Conservation (phyloP, 2,888 invertebrate species). For the Epirrhoe alternata region DNA sequence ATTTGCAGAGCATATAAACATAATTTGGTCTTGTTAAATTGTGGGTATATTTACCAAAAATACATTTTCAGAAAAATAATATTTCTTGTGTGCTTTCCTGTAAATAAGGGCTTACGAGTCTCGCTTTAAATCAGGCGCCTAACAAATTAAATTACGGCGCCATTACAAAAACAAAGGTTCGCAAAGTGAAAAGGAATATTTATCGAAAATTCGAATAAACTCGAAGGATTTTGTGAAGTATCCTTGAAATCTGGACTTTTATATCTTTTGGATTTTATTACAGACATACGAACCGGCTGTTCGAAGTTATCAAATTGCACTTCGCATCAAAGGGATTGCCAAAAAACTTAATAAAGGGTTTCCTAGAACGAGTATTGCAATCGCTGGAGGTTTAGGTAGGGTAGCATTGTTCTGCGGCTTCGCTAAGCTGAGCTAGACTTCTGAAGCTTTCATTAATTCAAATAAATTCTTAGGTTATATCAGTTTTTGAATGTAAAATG, state of each 20-base stretch:
- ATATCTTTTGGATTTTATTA: not conserved
- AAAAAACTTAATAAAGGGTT: conserved; percentile 1
- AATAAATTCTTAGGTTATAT: no score
- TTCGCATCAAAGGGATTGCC: not conserved
- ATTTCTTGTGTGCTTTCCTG: conserved; percentile 5
- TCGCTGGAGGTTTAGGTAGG: not conserved
- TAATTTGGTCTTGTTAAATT: not conserved
- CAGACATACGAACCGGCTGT: not conserved
- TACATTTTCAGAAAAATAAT: not conserved
- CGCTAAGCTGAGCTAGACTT: not conserved
- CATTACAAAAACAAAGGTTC: conserved; percentile 15
- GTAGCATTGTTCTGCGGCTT: not conserved
- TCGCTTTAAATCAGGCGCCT: conserved; percentile 3
- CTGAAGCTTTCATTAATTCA: not conserved
- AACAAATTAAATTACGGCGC: conserved; percentile 15
- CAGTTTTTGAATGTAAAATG: no score
- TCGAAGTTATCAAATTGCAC: not conserved
- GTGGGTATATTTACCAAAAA: not conserved
- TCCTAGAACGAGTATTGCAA: not conserved
- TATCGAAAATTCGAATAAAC: conserved; percentile 14
- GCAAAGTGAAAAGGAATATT: conserved; percentile 11
- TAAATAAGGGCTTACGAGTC: conserved; percentile 4
- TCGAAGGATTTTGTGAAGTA: not conserved
- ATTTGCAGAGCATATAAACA: no score
- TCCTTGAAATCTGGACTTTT: not conserved